Evolutionary conservation across 37 sponge, comb jelly and placozoan species (phyloP), one percentile per base, ranked within the genome.

Genomic region (Cliona cf. orientalis): DNA sequence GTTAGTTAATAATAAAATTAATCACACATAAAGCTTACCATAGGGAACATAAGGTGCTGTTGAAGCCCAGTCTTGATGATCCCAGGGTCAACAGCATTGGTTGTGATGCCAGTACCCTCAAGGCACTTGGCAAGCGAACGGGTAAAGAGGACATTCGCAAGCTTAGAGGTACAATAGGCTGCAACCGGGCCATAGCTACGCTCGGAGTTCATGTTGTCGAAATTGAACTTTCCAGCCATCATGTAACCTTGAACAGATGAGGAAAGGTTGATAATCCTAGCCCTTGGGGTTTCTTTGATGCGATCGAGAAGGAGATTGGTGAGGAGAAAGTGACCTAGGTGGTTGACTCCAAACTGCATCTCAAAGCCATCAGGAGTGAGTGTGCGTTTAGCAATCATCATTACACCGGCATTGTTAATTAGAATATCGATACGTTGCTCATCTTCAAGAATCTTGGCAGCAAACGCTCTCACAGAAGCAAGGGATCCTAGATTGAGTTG

Each of bases 331-430:
- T 89, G 90, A n/a, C 74, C 90, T 29, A 89, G 37, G 45, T 89
- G 90, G 44, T 89, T 89, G 2, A 78, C 76, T 29, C 79, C 90
- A 77, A 89, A 84, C 35, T 82, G 83, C 21, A 84, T 32, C 58
- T 89, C 90, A 60, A 77, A 76, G 1, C 90, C 90, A 42, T 89
- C 90, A 46, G 58, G 60, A 9, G 83, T 95, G 60, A 25, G 37
- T 88, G 59, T 46, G 61, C 35, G 36, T 25, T 60, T 22, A 72
- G 86, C 46, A 42, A 53, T 17, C 79, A 89, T 81, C n/a, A n/a
- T n/a, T 4, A 85, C 78, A 0, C 95, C 95, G 31, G 95, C 95
- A 84, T 95, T 94, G 85, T 94, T 90, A 49, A 90, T 84, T 6
- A 94, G 82, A 26, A 94, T 75, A 46, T 94, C 76, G n/a, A 94